phyloP scores from a whole-genome alignment of 2,797 vertebrate genomes.

The Sebastes trivittatus region DNA sequence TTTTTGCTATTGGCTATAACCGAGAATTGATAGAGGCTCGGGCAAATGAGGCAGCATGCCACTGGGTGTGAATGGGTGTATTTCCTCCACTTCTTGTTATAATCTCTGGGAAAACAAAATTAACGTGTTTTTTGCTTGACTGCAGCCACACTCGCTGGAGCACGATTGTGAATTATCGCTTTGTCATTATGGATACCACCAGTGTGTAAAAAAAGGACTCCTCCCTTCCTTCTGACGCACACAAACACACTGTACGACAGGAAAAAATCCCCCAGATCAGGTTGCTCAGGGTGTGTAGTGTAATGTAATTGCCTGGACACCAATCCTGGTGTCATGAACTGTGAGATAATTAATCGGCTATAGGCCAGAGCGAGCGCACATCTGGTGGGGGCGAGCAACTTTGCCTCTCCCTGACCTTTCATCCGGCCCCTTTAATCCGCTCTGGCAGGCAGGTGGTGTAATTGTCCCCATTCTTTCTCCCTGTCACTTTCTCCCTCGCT shows the following conservation, averaged over 20 bases:
- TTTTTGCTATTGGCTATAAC: slow-evolving; percentile 78
- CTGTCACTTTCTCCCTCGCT: slow-evolving; percentile 24
- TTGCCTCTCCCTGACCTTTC: slow-evolving; percentile 59
- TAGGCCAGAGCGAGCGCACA: slow-evolving; percentile 61
- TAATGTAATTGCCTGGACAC: slow-evolving; percentile 71
- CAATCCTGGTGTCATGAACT: slow-evolving; percentile 56
- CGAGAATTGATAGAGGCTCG: slow-evolving; percentile 67
- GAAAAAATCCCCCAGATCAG: slow-evolving; percentile 51
- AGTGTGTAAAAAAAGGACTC: slow-evolving; percentile 58
- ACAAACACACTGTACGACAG: slow-evolving; percentile 33
- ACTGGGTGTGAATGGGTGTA: slow-evolving; percentile 54
- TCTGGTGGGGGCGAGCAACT: slow-evolving; percentile 59
- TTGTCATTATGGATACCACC: slow-evolving; percentile 60
- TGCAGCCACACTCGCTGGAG: slow-evolving; percentile 19
- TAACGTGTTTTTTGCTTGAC: slow-evolving; percentile 11
- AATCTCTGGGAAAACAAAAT: slow-evolving; percentile 22
- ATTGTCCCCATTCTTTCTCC: slow-evolving; percentile 44
- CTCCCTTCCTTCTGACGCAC: slow-evolving; percentile 45
- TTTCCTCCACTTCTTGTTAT: slow-evolving; percentile 41
- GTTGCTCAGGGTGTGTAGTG: slow-evolving; percentile 64
- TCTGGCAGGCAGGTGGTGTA: slow-evolving; percentile 45
- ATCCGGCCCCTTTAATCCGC: slow-evolving; percentile 52
- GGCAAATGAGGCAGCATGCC: slow-evolving; percentile 71
- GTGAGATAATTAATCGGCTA: slow-evolving; percentile 69
- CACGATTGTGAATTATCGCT: slow-evolving; percentile 38